Evolutionary conservation across 2,888 invertebrate species (phyloP).

Genomic region (Macrosoma leucophasiata): DNA sequence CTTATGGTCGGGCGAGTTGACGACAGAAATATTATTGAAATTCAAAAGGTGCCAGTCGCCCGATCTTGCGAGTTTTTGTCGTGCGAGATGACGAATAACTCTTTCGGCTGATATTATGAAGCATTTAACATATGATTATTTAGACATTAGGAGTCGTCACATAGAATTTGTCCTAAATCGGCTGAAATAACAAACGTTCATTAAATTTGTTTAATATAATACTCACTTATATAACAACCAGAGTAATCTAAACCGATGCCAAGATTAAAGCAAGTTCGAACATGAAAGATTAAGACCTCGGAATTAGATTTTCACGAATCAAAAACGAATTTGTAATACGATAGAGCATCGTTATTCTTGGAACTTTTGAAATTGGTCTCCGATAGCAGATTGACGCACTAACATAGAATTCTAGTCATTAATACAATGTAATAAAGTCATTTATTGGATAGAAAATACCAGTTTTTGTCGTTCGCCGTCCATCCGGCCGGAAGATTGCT

Average conservation of each 20-base stretch:
- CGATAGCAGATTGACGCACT: conserved; percentile 33
- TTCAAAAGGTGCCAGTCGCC: no score
- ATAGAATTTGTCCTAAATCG: no score
- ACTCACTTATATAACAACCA: no score
- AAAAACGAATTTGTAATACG: conserved; percentile 68
- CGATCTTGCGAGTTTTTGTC: no score
- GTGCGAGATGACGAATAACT: no score
- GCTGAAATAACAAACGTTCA: no score
- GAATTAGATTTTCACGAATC: conserved; percentile 68
- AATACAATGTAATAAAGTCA: conserved; percentile 29
- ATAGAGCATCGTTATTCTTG: conserved; percentile 59
- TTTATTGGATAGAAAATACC: conserved; percentile 28
- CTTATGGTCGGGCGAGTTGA: no score
- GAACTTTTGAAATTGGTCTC: conserved; percentile 54
- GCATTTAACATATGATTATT: no score
- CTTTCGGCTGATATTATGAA: no score
- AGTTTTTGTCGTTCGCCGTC: conserved; percentile 42
- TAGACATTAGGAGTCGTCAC: no score
- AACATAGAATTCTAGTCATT: conserved; percentile 35
- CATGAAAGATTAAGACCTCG: conserved; percentile 45
- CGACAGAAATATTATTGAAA: no score
- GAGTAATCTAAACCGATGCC: conserved; percentile 33
- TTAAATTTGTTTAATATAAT: no score
- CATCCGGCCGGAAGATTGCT: conserved; percentile 71
- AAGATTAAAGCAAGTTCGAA: conserved; percentile 49